phyloP scores from a whole-genome alignment of 30 jellyfish, hydroid and myxozoan species.

The Turritopsis rubra region DNA sequence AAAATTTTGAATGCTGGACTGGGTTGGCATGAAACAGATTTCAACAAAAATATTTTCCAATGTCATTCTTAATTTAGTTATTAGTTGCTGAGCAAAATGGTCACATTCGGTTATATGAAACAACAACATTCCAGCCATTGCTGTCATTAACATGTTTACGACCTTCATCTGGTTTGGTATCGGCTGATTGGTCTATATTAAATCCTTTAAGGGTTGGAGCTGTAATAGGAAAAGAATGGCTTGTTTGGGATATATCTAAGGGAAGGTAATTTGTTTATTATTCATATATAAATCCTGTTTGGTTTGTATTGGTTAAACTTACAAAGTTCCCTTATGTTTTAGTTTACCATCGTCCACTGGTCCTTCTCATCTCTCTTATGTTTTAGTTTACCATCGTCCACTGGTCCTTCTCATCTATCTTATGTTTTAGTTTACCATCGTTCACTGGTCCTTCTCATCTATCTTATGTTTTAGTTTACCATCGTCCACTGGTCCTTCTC shows the following conservation, averaged over 20 bases:
- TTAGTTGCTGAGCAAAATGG: slow-evolving; percentile 52
- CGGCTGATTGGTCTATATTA: slow-evolving; percentile 43
- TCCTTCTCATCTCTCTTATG: not conserved
- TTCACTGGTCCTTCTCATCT: too few relatives aligned
- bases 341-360: not conserved
- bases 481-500: too few relatives aligned
- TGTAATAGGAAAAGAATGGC: slow-evolving; percentile 36
- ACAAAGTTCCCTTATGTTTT: not conserved
- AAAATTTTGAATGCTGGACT: too few relatives aligned
- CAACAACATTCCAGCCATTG: slow-evolving; percentile 25
- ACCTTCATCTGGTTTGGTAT: slow-evolving; percentile 7
- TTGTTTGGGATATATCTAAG: slow-evolving; percentile 46
- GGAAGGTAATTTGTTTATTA: slow-evolving; percentile 31
- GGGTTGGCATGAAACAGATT: too few relatives aligned
- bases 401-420: not conserved
- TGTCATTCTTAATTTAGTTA: slow-evolving; percentile 16
- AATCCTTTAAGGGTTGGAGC: slow-evolving; percentile 49
- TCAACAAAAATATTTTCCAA: too few relatives aligned
- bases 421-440: too few relatives aligned
- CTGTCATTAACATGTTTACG: slow-evolving; percentile 20
- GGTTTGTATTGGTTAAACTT: not conserved
- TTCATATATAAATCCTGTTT: not conserved
- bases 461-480: too few relatives aligned
- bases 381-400: too few relatives aligned
- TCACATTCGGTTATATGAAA: slow-evolving; percentile 39